Evolutionary conservation across 2,888 invertebrate species (phyloP), one percentile per base, ranked within the genome.

Genomic region (Dichetophora obliterata): DNA sequence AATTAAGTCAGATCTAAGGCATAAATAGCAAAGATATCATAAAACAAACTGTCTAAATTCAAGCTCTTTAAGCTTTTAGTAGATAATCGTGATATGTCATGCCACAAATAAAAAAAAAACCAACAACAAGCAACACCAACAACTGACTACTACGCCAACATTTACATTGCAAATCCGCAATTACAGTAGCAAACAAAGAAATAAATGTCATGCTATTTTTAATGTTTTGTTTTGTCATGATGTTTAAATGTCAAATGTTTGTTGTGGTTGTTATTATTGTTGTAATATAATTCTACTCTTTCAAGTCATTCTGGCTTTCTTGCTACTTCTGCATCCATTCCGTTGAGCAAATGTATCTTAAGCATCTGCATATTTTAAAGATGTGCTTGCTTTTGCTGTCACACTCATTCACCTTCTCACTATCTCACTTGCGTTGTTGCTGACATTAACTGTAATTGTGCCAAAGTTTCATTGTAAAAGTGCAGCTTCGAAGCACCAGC

Each of bases 401-500:
- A 27, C 27, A 19, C 70, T 50, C 16, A 54, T 14, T 52, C 65
- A 24, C 24, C 34, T 37, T 11, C 14, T 50, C 16, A 8, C 68
- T 22, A 24, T 19, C 50, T 50, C 50, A 14, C 50, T 24, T 50
- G 2, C 50, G 16, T n/a, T 27, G 24, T 5, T 24, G 50, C 48
- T 68, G 68, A 16, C 27, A 68, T 68, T 68, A 68, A 68, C 50
- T 68, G 50, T 68, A 68, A 68, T 50, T 50, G 50, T 43, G 43
- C 22, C 22, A 22, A 68, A 68, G n/a, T 50, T 24, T 27, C 68
- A 27, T 48, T 16, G n/a, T 16, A 37, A 8, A n/a, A 50, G 27
- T 27, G 19, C 68, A 43, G 8, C 37, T n/a, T 16, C 3, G 3
- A 68, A 43, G 9, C 4, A 65, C 37, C 31, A 37, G 2, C 63